Evolutionary conservation across 1,140 invertebrate species (phyloP), one percentile per base, ranked within the genome.

Genomic region (Glomeris maerens): DNA sequence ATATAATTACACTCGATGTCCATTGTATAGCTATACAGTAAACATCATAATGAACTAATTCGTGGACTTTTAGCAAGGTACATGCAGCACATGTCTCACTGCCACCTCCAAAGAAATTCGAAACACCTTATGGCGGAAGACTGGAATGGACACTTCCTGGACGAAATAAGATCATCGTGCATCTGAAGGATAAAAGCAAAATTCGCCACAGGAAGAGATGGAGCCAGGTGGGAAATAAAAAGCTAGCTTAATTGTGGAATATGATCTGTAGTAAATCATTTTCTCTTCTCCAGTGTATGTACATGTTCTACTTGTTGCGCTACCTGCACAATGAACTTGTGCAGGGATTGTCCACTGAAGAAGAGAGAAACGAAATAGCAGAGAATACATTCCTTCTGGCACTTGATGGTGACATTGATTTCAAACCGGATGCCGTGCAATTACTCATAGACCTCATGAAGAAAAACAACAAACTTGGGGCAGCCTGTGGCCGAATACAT

Each of bases 241-340:
- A 36, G 31, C 17, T 36, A 13, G 17, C 31, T 36, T 36, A 36
- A 36, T 17, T 17, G 17, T 36, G 31, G 17, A 36, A 36, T 47
- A 48, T 17, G 41, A 44, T 7, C 10, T n/a, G n/a, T n/a, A n/a
- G n/a, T n/a, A n/a, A n/a, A n/a, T n/a, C n/a, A n/a, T n/a, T n/a
- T n/a, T 0, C 29, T 36, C 10, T 36, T 17, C 10, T 52, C 38
- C 45, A 71, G 72, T 71, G 76, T n/a, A 78, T 78, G 76, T 78
- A 78, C 60, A 78, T 78, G 74, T 78, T 79, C 59, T 79, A 78
- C 56, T 59, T 78, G 4, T 66, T 78, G 13, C 75, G 75, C 0
- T 72, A 73, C 55, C 63, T 78, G 20, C 71, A 76, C 60, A 55
- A 59, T 3, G 29, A 58, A 49, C 61, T 55, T 42, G 64, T 65